Evolutionary conservation across 1,140 invertebrate species (phyloP).

Genomic region (Carposina sasakii): DNA sequence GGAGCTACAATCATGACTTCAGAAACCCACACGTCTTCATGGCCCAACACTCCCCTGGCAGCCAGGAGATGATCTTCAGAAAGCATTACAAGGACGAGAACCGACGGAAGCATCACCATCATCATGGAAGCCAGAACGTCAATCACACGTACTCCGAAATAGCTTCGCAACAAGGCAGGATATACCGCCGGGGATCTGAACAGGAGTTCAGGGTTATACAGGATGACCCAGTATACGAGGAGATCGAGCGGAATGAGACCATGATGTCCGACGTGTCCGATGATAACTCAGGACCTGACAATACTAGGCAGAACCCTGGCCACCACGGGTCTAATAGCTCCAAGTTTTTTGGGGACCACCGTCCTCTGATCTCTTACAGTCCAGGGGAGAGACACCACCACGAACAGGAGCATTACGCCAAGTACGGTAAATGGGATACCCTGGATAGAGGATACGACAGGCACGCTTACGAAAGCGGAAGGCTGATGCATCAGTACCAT

Average conservation of each 20-base stretch:
- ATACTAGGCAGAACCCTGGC: slow-evolving; percentile 72
- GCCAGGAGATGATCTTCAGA: slow-evolving; percentile 63
- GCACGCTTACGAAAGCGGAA: slow-evolving; percentile 54
- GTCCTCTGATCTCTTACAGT: slow-evolving; percentile 82
- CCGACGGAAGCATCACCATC: slow-evolving; percentile 58
- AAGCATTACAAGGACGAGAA: slow-evolving; percentile 64
- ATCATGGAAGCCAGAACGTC: slow-evolving; percentile 54
- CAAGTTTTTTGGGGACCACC: slow-evolving; percentile 85
- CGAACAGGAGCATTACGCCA: slow-evolving; percentile 71
- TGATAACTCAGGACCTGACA: slow-evolving; percentile 85
- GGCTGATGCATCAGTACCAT: slow-evolving; percentile 65
- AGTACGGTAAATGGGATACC: slow-evolving; percentile 75
- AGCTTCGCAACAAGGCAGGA: slow-evolving; percentile 59
- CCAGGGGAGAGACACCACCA: slow-evolving; percentile 72
- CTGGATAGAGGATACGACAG: slow-evolving; percentile 65
- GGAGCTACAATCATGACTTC: slow-evolving; percentile 77
- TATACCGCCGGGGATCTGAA: slow-evolving; percentile 65
- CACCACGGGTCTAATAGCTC: slow-evolving; percentile 74
- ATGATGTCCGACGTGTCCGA: slow-evolving; percentile 86
- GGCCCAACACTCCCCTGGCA: slow-evolving; percentile 66
- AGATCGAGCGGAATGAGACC: slow-evolving; percentile 82
- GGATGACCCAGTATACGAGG: slow-evolving; percentile 87
- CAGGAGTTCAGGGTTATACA: slow-evolving; percentile 68
- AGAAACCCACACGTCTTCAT: slow-evolving; percentile 65
- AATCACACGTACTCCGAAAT: slow-evolving; percentile 78